Percentiles rank a stretch among this genome's conserved stretches.
phyloP scores from a whole-genome alignment of 2,888 invertebrate species.

The Ecdyonurus torrentis region DNA sequence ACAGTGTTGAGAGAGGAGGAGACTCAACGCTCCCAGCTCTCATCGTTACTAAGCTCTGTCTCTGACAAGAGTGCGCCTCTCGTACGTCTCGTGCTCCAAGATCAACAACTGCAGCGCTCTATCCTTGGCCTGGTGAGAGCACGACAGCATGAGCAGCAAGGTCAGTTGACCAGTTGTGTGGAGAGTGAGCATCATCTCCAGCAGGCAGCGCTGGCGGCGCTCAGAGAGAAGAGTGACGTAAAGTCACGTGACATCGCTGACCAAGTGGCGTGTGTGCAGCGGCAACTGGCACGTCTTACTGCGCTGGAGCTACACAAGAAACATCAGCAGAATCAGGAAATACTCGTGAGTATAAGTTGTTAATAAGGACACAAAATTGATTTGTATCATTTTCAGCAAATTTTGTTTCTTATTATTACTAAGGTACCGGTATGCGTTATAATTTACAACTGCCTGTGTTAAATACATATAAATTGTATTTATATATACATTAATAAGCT shows the following conservation, averaged over 20 bases:
- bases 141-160: background rate
- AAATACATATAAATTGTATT: no score
- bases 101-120: background rate
- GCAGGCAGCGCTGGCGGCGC: conserved; percentile 51
- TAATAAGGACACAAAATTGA: no score
- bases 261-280: conserved; percentile 36
- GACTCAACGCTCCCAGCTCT: conserved; percentile 2
- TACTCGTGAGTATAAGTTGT: conserved; percentile 34
- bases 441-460: no score
- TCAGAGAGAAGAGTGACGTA: conserved; percentile 50
- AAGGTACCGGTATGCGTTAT: no score
- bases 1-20: conserved; percentile 35
- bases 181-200: conserved; percentile 52
- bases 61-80: background rate
- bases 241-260: background rate
- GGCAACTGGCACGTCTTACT: conserved; percentile 51
- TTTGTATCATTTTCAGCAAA: no score
- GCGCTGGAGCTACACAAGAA: conserved; percentile 53
- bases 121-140: background rate
- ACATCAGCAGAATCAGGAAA: conserved; percentile 45
- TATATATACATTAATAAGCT: no score
- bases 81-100: background rate
- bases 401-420: no score
- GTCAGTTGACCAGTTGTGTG: conserved; percentile 20
- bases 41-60: background rate